Evolutionary conservation across 1,140 invertebrate species (phyloP).

Genomic region (Atta texana): DNA sequence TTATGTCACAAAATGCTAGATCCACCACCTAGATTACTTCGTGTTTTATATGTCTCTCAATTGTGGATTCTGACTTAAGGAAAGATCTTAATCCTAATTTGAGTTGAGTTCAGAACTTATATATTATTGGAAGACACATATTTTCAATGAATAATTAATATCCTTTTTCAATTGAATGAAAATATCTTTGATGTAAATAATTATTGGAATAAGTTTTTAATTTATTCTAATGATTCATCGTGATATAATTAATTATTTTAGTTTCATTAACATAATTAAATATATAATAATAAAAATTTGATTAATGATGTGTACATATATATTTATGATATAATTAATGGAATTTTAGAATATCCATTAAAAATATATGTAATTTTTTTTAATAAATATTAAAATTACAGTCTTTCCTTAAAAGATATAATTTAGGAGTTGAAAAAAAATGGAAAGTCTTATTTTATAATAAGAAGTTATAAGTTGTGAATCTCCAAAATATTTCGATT

Average conservation of each 20-base stretch:
- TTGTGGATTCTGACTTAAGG: neutral
- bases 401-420: neutral
- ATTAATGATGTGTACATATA: neutral
- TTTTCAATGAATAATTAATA: constrained; percentile 17
- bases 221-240: constrained; percentile 9
- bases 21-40: constrained; percentile 57
- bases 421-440: neutral
- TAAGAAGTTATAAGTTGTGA: neutral
- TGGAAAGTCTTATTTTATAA: constrained; percentile 7
- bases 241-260: constrained; percentile 3
- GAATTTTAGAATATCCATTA: neutral
- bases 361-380: neutral
- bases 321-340: neutral
- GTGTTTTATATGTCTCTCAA: neutral
- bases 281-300: neutral
- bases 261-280: neutral
- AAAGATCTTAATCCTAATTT: neutral
- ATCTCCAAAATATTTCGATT: constrained; percentile 3
- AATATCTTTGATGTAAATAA: neutral
- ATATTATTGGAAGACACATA: neutral
- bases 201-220: neutral
- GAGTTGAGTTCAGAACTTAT: constrained; percentile 21
- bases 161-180: neutral
- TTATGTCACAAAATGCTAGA: constrained; percentile 68
- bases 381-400: neutral